Evolutionary conservation across 2,888 invertebrate species (phyloP).

Genomic region (Drosophila kuntzei): DNA sequence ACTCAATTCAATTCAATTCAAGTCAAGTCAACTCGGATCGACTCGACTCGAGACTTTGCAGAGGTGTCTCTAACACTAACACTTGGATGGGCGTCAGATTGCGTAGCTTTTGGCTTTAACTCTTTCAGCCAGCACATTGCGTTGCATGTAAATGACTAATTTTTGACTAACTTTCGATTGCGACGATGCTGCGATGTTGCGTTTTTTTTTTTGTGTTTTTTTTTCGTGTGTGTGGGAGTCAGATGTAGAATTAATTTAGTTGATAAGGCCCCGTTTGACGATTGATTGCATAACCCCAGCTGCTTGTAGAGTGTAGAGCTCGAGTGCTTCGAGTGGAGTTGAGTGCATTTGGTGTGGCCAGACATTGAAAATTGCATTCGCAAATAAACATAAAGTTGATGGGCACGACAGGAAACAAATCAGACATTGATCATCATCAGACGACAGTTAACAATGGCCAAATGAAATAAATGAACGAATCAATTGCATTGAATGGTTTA

Average conservation of each 20-base stretch:
- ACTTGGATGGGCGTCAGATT: slow-evolving; percentile 59
- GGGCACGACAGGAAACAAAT: slow-evolving; percentile 83
- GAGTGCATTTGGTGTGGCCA: slow-evolving; percentile 49
- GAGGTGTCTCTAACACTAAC: slow-evolving; percentile 26
- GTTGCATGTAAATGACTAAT: slow-evolving; percentile 80
- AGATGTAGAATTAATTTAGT: slow-evolving; percentile 79
- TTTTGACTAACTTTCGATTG: slow-evolving; percentile 74
- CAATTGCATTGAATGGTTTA: slow-evolving; percentile 14
- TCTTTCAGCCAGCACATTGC: slow-evolving; percentile 17
- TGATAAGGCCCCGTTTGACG: slow-evolving; percentile 63
- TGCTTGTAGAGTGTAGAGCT: slow-evolving; percentile 3
- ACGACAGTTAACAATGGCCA: slow-evolving; percentile 40
- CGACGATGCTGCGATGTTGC: slow-evolving; percentile 17
- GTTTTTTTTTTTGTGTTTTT: too few species aligned
- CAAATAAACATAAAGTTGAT: slow-evolving; percentile 60
- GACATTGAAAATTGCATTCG: slow-evolving; percentile 59
- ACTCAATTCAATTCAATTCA: neutral
- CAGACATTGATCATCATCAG: slow-evolving; percentile 76
- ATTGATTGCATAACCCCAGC: slow-evolving; percentile 57
- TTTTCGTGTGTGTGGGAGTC: slow-evolving; percentile 39
- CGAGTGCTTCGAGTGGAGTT: slow-evolving; percentile 14
- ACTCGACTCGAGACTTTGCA: too few species aligned
- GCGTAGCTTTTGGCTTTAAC: slow-evolving; percentile 36
- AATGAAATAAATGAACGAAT: slow-evolving; percentile 28
- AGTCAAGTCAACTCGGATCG: too few species aligned